Evolutionary conservation across 2,113 vertebrate species (phyloP), one percentile per base, ranked within the genome.

Genomic region (Phoxinus phoxinus): DNA sequence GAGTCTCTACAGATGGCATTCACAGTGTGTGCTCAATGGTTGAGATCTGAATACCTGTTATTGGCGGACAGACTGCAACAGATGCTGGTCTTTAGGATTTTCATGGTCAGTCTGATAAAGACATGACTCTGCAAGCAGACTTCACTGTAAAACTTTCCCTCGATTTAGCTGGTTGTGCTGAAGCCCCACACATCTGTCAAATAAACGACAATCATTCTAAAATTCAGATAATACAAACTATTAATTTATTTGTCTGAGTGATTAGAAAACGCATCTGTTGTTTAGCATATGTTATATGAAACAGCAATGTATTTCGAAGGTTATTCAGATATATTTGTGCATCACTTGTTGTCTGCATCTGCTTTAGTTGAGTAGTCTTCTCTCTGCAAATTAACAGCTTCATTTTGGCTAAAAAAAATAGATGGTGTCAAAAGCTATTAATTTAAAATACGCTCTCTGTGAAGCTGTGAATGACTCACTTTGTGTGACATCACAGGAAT

Each of bases 331-430:
- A 23, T 17, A 46, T 23, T 27, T 69, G 19, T n/a, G 3, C 19
- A 15, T 21, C 61, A 53, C 12, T 10, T 78, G 2, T 51, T 51
- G 25, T 53, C 17, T 27, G 21, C n/a, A 58, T 78, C 17, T 79
- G 46, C 25, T 53, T 53, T 76, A 21, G 19, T 74, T 74, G 25
- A 44, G 32, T 23, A 44, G 71, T 72, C 6, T 71, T 71, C 21
- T 32, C 46, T 59, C 7, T 84, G 44, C 41, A 87, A 51, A 53
- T 86, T 77, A 88, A 87, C 79, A 72, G 83, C 44, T 74, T 81
- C 23, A 65, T 87, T 86, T 84, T 32, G 56, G n/a, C 46, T 72
- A 41, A 77, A 44, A 44, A 41, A 80, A 84, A 76, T 59, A n/a
- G 30, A 86, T 32, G 21, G 78, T 84, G 53, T 90, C 75, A 75